Percentiles rank a stretch among this genome's conserved stretches.
phyloP scores from a whole-genome alignment of 2,888 invertebrate species.

The Scrobipalpa costella region DNA sequence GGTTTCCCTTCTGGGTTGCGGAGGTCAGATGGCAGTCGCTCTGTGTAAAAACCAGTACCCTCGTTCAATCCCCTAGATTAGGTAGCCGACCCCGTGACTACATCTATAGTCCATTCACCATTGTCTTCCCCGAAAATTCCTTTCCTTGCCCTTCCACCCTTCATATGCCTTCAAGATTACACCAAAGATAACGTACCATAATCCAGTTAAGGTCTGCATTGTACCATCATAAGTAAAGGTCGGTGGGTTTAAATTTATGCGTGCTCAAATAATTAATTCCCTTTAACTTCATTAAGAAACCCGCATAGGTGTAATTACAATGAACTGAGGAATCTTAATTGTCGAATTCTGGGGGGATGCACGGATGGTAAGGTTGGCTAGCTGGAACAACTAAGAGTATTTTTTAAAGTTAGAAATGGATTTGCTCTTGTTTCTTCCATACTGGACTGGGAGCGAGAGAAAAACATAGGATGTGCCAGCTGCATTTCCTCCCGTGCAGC shows the following conservation, averaged over 20 bases:
- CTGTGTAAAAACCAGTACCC: no score
- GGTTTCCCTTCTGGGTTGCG: no score
- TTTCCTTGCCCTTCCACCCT: conserved; percentile 4
- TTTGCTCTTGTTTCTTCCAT: no score
- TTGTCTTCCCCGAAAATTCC: not conserved
- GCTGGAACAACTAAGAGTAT: not conserved
- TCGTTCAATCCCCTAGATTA: no score
- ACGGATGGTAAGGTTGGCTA: conserved; percentile 39
- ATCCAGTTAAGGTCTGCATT: conserved; percentile 29
- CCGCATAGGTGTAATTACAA: conserved; percentile 81
- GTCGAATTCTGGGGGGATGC: conserved; percentile 67
- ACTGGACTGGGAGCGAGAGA: no score
- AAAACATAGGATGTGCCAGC: no score
- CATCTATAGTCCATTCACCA: not conserved
- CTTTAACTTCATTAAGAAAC: conserved; percentile 80
- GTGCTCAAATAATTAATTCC: conserved; percentile 79
- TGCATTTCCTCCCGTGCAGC: no score
- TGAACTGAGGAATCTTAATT: conserved; percentile 80
- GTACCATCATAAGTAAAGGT: conserved; percentile 42
- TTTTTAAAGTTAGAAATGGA: no score
- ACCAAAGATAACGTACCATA: conserved; percentile 26
- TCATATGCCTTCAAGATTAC: conserved; percentile 24
- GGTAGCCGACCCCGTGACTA: not conserved
- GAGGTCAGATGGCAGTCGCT: no score
- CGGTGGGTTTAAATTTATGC: conserved; percentile 76